Conservation (phyloP, 2,888 invertebrate genomes). For the Acrobasis repandana region DNA sequence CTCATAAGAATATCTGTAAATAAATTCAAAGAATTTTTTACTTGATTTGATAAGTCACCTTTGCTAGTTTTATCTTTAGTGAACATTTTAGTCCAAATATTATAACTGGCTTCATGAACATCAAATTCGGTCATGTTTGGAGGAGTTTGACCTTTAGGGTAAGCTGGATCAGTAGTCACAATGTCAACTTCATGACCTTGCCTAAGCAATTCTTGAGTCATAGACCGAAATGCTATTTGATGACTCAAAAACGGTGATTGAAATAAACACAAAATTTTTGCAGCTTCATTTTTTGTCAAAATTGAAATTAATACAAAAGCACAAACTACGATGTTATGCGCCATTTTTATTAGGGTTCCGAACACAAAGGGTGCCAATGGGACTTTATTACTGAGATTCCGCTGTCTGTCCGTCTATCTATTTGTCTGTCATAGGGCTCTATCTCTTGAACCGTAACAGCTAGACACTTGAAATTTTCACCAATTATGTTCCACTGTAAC, state of each 20-base stretch:
- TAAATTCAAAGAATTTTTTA: not conserved
- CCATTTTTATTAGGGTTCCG: no score
- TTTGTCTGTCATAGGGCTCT: no score
- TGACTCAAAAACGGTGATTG: conserved; percentile 48
- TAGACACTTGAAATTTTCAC: no score
- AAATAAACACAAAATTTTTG: conserved; percentile 35
- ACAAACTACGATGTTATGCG: no score
- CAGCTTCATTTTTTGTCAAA: conserved; percentile 14
- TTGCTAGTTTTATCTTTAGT: not conserved
- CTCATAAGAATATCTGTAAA: not conserved
- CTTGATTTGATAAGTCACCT: not conserved
- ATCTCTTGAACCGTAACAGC: no score
- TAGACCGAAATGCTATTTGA: conserved; percentile 43
- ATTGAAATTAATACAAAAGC: not conserved
- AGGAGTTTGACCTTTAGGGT: conserved; percentile 36
- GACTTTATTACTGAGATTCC: no score
- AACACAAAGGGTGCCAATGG: no score
- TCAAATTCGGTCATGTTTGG: conserved; percentile 50
- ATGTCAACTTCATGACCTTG: conserved; percentile 46
- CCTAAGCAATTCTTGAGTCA: conserved; percentile 42
- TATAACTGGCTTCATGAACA: conserved; percentile 45
- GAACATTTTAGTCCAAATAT: conserved; percentile 27
- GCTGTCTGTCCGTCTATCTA: no score
- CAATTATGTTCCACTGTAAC: no score
- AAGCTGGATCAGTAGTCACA: conserved; percentile 45